These are phyloP conservation scores for Silurus aristotelis DNA, from an alignment of 2,797 vertebrate genomes.

Conservation along the genomic window DNA sequence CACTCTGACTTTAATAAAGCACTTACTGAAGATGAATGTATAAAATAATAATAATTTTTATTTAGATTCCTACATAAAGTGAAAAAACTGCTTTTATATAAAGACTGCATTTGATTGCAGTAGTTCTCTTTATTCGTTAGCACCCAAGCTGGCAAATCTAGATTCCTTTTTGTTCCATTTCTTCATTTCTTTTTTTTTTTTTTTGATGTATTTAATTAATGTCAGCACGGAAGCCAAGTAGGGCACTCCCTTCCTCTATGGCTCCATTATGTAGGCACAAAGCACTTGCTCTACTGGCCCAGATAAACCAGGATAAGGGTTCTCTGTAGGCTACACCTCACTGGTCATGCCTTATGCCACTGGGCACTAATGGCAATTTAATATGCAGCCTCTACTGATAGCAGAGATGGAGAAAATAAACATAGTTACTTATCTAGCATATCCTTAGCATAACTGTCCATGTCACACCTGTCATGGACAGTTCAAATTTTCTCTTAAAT, in stretches of 20 bases:
- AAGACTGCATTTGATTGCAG: not conserved
- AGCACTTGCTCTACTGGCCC: slow-evolving; percentile 19
- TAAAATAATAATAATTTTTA: not conserved
- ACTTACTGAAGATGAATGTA: not conserved
- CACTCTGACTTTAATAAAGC: not conserved
- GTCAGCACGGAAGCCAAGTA: slow-evolving; percentile 28
- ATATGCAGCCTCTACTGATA: slow-evolving; percentile 20
- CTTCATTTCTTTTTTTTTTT: not conserved
- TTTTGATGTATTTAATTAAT: slow-evolving; percentile 41
- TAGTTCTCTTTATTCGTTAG: slow-evolving; percentile 4
- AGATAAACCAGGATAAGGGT: slow-evolving; percentile 30
- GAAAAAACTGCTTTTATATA: not conserved
- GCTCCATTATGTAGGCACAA: slow-evolving; percentile 34
- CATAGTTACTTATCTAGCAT: slow-evolving; percentile 15
- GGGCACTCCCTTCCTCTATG: slow-evolving; percentile 22
- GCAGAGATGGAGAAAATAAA: not conserved
- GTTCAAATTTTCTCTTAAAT: not conserved
- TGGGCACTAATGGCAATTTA: slow-evolving; percentile 35
- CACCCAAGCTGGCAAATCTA: slow-evolving; percentile 14
- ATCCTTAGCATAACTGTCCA: no score
- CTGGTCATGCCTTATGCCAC: slow-evolving; percentile 2
- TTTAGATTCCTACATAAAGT: not conserved
- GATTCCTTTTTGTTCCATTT: slow-evolving; percentile 21
- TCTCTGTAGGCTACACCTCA: slow-evolving; percentile 16
- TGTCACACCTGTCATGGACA: not conserved